Evolutionary conservation across 2,797 vertebrate species (phyloP).

Genomic region (Parauchenoglanis punctatus): DNA sequence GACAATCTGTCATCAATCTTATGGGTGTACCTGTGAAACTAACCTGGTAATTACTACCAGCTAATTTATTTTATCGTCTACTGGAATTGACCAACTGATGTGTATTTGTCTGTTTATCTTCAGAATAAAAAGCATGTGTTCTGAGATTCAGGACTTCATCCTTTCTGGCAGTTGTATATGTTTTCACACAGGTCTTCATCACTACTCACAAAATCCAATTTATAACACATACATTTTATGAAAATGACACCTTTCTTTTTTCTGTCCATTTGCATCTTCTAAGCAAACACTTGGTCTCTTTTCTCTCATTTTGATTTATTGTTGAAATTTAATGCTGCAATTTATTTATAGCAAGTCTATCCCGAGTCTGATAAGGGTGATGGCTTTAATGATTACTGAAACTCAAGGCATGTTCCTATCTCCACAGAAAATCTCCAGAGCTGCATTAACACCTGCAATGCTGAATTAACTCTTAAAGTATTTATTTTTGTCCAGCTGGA

Average conservation of each 20-base stretch:
- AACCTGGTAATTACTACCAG: not conserved
- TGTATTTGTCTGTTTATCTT: not conserved
- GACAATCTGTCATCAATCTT: not conserved
- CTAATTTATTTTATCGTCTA: not conserved
- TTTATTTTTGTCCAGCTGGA: not conserved
- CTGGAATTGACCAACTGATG: not conserved
- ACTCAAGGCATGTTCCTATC: not conserved
- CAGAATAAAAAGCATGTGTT: not conserved
- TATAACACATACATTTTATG: conserved; percentile 7
- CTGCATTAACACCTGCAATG: conserved; percentile 7
- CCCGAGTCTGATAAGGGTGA: conserved; percentile 27
- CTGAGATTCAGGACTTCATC: not conserved
- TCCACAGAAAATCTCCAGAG: not conserved
- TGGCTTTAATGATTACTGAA: conserved; percentile 25
- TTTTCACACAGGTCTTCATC: not conserved
- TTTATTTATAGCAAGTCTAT: conserved; percentile 36
- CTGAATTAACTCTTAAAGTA: not conserved
- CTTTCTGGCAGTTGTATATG: not conserved
- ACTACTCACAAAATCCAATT: not conserved
- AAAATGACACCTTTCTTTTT: conserved; percentile 33
- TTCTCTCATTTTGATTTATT: conserved; percentile 29
- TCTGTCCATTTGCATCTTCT: conserved; percentile 26
- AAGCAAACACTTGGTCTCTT: conserved; percentile 29
- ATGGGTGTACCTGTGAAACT: not conserved
- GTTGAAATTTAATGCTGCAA: conserved; percentile 26